These are phyloP conservation scores for Eristalis tenax DNA, from an alignment of 2,888 invertebrate genomes.

Conservation along the genomic window DNA sequence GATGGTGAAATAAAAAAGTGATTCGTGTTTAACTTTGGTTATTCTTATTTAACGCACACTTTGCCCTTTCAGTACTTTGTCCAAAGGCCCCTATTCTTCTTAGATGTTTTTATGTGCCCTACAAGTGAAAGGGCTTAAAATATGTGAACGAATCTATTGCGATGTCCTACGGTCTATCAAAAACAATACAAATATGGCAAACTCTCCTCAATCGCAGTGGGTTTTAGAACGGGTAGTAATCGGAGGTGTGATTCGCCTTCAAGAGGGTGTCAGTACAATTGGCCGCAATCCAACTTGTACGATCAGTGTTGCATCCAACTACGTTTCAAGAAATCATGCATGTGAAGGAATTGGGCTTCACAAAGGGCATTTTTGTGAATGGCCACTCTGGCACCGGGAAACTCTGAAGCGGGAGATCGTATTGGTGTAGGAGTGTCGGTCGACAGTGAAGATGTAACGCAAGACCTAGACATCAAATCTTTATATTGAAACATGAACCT, in stretches of 20 bases:
- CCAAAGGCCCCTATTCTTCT: no score
- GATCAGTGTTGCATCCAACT: conserved; percentile 72
- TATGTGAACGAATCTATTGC: background rate
- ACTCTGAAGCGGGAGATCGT: conserved; percentile 71
- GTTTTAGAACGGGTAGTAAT: conserved; percentile 71
- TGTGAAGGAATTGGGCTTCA: conserved; percentile 74
- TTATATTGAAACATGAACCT: conserved; percentile 71
- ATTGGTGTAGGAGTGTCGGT: conserved; percentile 76
- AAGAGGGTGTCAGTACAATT: conserved; percentile 74
- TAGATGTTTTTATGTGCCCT: no score
- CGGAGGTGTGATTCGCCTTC: conserved; percentile 71
- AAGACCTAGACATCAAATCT: conserved; percentile 75
- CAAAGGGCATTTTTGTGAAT: conserved; percentile 78
- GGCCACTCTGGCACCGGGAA: conserved; percentile 16
- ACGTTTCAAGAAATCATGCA: conserved; percentile 77
- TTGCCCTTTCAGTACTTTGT: no score
- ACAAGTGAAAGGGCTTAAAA: no score
- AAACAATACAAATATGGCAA: conserved; percentile 33
- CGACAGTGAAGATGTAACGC: background rate
- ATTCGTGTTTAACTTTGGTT: no score
- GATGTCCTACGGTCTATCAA: background rate
- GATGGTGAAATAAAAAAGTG: no score
- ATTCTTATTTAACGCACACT: no score
- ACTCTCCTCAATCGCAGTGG: conserved; percentile 72
- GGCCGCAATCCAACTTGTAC: conserved; percentile 74